Evolutionary conservation across 2,888 invertebrate genomes (phyloP), one percentile per base, ranked within the genome.

Genomic region (Rhamnusium bicolor): DNA sequence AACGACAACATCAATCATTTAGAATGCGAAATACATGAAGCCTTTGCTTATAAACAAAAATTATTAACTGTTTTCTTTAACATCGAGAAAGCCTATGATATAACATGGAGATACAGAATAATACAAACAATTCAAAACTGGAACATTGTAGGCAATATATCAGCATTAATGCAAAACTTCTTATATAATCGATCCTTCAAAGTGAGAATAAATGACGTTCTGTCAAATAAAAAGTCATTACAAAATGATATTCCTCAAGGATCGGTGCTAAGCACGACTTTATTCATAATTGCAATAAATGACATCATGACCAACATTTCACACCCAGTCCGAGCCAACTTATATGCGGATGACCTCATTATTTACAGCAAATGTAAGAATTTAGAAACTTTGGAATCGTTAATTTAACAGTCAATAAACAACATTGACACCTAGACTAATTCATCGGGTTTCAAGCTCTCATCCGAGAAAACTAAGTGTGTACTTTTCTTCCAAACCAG

Each of bases 1-100:
- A 71, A 21, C 4, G 74, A 76, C 49, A 72, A 76, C 40, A 66
- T 76, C 6, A 47, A 68, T 1, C 12, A 65, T n/a, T 49, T 75
- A 14, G 74, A 74, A 60, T 58, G 66, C 16, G 71, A 71, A n/a
- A 76, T 77, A 5, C 68, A 74, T 18, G 62, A 75, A 8, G 73
- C 77, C 12, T 61, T 79, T 27, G 60, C 63, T 0, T 67, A 69
- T 16, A 63, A 73, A 56, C 73, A 75, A 49, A 18, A 63, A 29
- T 56, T 51, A 8, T 2, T 77, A 1, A 62, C 71, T 1, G 49
- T 72, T 14, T 75, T 75, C 32, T 75, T 78, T 29, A 75, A 79
- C 32, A 69, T 77, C 5, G 40, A 72, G 10, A 75, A 65, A 54
- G 24, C 46, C 46, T 46, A 46, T 2, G 46, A 46, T n/a, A 72